Base-by-base conservation (phyloP, 37 sponge, comb jelly and placozoan genomes). In the Axinella damicornis region DNA sequence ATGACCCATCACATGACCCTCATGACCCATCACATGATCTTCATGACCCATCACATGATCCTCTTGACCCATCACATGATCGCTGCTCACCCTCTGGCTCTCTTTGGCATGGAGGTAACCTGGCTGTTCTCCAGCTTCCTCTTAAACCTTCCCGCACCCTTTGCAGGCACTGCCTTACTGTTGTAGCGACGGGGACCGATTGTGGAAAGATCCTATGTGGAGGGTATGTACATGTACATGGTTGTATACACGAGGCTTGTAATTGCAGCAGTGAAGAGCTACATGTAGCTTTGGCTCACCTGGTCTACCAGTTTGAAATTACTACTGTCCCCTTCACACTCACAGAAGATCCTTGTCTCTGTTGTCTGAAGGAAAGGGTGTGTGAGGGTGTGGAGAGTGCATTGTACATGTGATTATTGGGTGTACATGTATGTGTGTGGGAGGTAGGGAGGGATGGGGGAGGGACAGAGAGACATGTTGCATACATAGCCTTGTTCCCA, bases 171-270 rank as follows among this genome's bases (percentile, higher is more conserved):
- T 39, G 94, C 63, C 54, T 90, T 94, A 53, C 94, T 94, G 68
- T 94, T 87, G 57, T 90, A 94, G 14, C 88, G 72, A 21, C 81
- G 55, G 22, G 94, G 94, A 78, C 94, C 85, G 73, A 94, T 90
- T 37, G 84, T 87, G 4, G 84, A 80, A 6, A 94, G 72, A 79
- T 94, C 94, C 94, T 94, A 30, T 12, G 38, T 19, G 14, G 41
- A 76, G 34, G 31, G 37, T 9, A 46, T 46, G 46, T 9, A 46
- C 46, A 46, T 9, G 46, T 46, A n/a, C n/a, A n/a, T n/a, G n/a
- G n/a, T n/a, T n/a, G n/a, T n/a, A n/a, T 46, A 9, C 46, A 46
- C 46, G 46, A 46, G n/a, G n/a, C n/a, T n/a, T 46, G 46, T 46
- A 46, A 4, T 9, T 46, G 46, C 6, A 46, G 46, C 9, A 12